Conservation (phyloP, 2,888 invertebrate species). For the Cylindroiulus punctatus region DNA sequence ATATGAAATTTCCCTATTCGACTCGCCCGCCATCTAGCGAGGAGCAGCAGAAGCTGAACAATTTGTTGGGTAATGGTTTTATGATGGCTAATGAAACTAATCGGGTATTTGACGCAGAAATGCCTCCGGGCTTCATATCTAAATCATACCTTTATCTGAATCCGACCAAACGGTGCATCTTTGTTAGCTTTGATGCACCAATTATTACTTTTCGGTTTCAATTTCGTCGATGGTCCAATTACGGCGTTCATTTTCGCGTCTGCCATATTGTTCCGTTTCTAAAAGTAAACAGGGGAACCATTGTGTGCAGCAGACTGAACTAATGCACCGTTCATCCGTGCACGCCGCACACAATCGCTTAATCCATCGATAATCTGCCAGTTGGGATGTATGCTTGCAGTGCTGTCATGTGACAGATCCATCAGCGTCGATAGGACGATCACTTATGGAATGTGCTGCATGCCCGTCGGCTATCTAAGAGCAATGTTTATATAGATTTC, state of each 20-base stretch:
- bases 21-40: too few species aligned
- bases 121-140: not conserved
- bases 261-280: not conserved
- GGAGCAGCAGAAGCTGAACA: too few species aligned
- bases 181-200: not conserved
- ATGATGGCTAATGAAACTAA: not conserved
- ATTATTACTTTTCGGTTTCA: conserved; percentile 35
- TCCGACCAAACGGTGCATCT: not conserved
- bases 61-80: too few species aligned
- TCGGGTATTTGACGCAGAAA: not conserved
- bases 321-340: conserved; percentile 37
- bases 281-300: not conserved
- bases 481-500: too few species aligned
- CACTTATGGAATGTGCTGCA: too few species aligned
- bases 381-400: not conserved
- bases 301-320: not conserved
- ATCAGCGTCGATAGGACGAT: not conserved
- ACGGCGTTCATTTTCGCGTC: not conserved
- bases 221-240: not conserved
- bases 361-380: conserved; percentile 34
- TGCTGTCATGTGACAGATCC: not conserved
- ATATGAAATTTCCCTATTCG: too few species aligned
- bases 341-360: not conserved
- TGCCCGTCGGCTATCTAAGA: too few species aligned
- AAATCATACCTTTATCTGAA: conserved; percentile 20